Base-by-base conservation (phyloP, 2,113 vertebrate genomes). In the Azemiops feae region DNA sequence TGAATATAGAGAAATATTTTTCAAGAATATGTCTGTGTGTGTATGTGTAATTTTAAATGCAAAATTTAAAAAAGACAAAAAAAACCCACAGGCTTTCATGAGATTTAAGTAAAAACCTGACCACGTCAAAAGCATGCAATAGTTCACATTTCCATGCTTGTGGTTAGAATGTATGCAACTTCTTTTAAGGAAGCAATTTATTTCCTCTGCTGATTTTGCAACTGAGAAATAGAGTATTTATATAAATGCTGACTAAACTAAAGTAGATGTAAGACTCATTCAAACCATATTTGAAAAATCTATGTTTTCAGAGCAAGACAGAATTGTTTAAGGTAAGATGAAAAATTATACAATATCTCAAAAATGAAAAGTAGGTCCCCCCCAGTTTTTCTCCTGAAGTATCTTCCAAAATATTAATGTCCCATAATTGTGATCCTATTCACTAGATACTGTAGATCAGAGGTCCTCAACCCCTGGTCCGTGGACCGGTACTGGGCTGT, bases 271-370 rank as follows among this genome's bases (percentile, higher is more conserved):
- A 50, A 90, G 88, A 92, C 55, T 81, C 69, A 95, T 90, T 53
- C 54, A 87, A 52, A 5, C 81, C 93, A 22, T 0, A 74, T 90
- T 57, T 89, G 91, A 74, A 74, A 34, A 93, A 90, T 11, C 69
- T 64, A 14, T 94, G 0, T 30, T 93, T 94, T 91, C 93, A 95
- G 25, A 81, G 58, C 89, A 90, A 43, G 91, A 25, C 9, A 90
- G 74, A 92, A 74, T 94, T 88, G 85, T 69, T 85, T 95, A 96
- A 97, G 97, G 96, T 97, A 97, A 97, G 96, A 93, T 1, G 45
- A 5, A 91, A 5, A 87, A 88, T 93, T 86, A 16, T 30, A 11
- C 64, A 0, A 91, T 85, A 92, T 89, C 93, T 94, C 55, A 45
- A 85, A 55, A 88, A 90, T 25, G 1, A 25, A 87, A 55, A 88